These are phyloP conservation scores for Agrochola macilenta DNA, from an alignment of 2,888 invertebrate species.

Conservation along the genomic window DNA sequence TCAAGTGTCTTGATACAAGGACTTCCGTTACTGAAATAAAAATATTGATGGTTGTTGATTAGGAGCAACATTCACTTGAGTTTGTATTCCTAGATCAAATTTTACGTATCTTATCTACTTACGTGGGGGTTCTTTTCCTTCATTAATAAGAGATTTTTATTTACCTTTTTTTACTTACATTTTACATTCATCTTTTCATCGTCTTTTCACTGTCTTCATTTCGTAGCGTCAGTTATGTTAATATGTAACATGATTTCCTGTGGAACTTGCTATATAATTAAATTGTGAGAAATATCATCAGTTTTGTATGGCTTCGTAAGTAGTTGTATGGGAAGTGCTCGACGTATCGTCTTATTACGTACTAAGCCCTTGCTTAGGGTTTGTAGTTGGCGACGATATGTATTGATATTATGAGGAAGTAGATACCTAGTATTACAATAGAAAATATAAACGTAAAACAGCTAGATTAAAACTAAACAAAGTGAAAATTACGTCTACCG, in stretches of 20 bases:
- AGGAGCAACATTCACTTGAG: constrained; percentile 20
- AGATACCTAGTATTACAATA: neutral
- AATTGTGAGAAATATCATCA: constrained; percentile 60
- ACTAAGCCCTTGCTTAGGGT: constrained; percentile 34
- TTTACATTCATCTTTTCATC: neutral
- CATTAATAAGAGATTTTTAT: neutral
- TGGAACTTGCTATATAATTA: constrained; percentile 49
- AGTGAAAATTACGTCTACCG: neutral
- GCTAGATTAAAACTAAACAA: neutral
- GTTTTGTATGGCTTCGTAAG: constrained; percentile 54
- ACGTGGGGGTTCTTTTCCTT: neutral
- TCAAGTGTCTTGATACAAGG: constrained; percentile 33
- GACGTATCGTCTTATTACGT: constrained; percentile 43
- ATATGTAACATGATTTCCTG: constrained; percentile 51
- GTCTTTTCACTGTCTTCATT: neutral
- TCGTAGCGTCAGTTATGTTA: neutral
- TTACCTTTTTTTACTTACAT: no score
- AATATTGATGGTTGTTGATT: constrained; percentile 10
- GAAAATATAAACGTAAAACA: neutral
- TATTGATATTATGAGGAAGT: constrained; percentile 6
- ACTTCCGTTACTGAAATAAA: constrained; percentile 41
- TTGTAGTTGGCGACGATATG: neutral
- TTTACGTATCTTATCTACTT: neutral
- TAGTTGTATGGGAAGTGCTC: constrained; percentile 53
- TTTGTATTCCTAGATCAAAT: neutral